These are phyloP conservation scores for Nomada fucata DNA, from an alignment of 2,888 invertebrate genomes.

Conservation along the genomic window DNA sequence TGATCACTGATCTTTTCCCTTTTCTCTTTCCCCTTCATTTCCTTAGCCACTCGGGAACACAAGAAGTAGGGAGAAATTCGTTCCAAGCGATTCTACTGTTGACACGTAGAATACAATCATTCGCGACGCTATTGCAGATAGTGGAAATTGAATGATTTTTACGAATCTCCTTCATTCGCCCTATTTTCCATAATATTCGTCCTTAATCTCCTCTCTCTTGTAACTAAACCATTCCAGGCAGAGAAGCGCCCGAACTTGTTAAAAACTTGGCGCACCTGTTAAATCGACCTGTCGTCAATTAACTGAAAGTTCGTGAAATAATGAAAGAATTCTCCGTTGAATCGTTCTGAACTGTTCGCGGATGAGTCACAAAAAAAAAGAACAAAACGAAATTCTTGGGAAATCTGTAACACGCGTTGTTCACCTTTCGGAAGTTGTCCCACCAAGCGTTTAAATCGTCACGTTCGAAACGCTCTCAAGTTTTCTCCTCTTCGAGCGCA, in stretches of 20 bases:
- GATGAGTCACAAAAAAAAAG: no score
- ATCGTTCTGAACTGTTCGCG: background rate
- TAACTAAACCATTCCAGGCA: no score
- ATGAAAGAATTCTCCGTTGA: background rate
- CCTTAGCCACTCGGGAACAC: background rate
- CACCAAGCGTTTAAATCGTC: background rate
- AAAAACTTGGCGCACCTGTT: background rate
- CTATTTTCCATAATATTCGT: no score
- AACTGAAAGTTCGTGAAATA: no score
- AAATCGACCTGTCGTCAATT: no score
- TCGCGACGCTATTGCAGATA: background rate
- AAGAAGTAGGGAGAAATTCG: background rate
- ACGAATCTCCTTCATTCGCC: no score
- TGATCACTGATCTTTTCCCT: background rate
- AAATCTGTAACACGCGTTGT: background rate
- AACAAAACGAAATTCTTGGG: no score
- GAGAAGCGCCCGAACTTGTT: background rate
- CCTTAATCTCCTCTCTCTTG: no score
- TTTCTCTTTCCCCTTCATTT: background rate
- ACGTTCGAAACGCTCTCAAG: background rate
- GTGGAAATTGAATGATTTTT: background rate
- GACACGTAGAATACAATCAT: no score
- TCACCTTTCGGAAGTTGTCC: background rate
- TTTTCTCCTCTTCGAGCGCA: background rate
- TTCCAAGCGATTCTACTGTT: no score